Evolutionary conservation across 2,113 vertebrate species (phyloP).

Genomic region (Ia io): DNA sequence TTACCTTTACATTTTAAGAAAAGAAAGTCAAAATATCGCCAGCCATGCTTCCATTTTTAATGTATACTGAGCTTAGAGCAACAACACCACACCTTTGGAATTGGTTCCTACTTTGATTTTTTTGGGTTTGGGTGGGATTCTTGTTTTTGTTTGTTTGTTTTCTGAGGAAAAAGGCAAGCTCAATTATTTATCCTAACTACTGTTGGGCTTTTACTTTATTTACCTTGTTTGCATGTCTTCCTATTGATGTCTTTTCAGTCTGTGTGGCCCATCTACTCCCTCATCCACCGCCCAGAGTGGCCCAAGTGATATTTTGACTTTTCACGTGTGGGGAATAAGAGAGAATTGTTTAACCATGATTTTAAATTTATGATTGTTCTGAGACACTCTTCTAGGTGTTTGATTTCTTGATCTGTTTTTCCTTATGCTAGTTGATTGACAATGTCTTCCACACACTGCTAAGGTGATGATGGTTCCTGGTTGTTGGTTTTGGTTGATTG

Average conservation of each 20-base stretch:
- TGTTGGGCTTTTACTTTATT: constrained; percentile 59
- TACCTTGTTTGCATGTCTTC: constrained; percentile 57
- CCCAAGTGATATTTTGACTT: constrained; percentile 79
- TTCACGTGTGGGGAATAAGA: constrained; percentile 58
- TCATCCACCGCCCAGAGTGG: background rate
- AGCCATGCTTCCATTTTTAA: constrained; percentile 51
- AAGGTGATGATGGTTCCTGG: constrained; percentile 65
- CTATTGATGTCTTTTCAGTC: background rate
- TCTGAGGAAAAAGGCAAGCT: constrained; percentile 49
- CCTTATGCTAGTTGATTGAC: constrained; percentile 72
- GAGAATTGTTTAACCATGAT: constrained; percentile 65
- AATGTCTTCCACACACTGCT: constrained; percentile 70
- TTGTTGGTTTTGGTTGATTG: constrained; percentile 68
- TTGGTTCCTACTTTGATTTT: constrained; percentile 19
- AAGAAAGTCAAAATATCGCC: constrained; percentile 78
- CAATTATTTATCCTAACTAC: constrained; percentile 50
- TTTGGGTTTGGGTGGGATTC: background rate
- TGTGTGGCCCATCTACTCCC: background rate
- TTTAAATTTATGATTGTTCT: constrained; percentile 77
- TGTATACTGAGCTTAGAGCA: background rate
- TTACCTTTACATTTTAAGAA: constrained; percentile 57
- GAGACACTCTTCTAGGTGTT: constrained; percentile 73
- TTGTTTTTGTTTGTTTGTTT: constrained; percentile 45
- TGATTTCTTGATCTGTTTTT: constrained; percentile 71
- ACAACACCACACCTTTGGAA: background rate